Evolutionary conservation across 2,797 vertebrate species (phyloP).

Genomic region (Pterois miles): DNA sequence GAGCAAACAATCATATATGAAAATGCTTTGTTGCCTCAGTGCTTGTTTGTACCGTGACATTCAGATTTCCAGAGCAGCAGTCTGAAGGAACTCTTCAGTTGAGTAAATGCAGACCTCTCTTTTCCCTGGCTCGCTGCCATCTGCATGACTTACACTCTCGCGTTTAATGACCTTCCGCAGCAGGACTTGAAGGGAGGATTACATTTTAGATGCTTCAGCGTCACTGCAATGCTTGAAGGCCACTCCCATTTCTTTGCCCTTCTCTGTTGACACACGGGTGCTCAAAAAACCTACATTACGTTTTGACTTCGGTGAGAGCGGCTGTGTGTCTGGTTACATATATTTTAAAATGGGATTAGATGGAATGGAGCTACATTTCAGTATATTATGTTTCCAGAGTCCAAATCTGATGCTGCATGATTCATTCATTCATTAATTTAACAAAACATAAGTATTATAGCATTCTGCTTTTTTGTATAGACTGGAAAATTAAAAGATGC

Average conservation of each 20-base stretch:
- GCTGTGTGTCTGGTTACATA: background rate
- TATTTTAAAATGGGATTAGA: background rate
- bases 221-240: slow-evolving; percentile 45
- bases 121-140: slow-evolving; percentile 11
- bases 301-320: background rate
- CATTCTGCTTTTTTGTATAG: background rate
- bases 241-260: slow-evolving; percentile 38
- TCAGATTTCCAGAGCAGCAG: slow-evolving; percentile 5
- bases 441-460: background rate
- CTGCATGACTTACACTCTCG: slow-evolving; percentile 41
- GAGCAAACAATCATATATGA: background rate
- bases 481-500: background rate
- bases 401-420: background rate
- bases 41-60: background rate
- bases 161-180: slow-evolving; percentile 40
- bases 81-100: background rate
- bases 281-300: background rate
- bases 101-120: background rate
- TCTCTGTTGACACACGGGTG: slow-evolving; percentile 15
- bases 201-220: slow-evolving; percentile 7
- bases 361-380: background rate
- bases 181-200: slow-evolving; percentile 27
- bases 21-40: background rate
- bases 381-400: background rate
- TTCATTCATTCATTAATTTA: background rate